Evolutionary conservation across 2,888 invertebrate genomes (phyloP).

Genomic region (Quadroppia sp.): DNA sequence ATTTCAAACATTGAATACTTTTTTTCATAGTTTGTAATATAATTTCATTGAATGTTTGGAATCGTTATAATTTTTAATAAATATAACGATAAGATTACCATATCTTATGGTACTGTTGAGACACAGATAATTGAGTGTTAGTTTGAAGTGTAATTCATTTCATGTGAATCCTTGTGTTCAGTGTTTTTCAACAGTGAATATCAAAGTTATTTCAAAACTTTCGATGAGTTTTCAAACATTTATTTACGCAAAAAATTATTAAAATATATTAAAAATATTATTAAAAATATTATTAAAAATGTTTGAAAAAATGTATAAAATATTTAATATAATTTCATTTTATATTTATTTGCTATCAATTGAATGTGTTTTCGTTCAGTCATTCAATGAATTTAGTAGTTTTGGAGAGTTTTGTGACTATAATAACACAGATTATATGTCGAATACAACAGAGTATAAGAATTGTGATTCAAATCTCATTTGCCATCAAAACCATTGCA

Average conservation of each 20-base stretch:
- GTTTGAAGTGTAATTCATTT: neutral
- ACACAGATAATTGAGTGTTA: neutral
- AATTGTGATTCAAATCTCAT: neutral
- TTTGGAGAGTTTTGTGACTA: neutral
- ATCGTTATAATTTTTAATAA: constrained; percentile 13
- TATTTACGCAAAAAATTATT: neutral
- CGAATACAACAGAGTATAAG: neutral
- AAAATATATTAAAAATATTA: neutral
- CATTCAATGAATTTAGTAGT: neutral
- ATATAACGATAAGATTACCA: constrained; percentile 8
- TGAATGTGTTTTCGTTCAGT: neutral
- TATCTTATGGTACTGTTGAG: neutral
- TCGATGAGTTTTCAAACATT: too few relatives aligned
- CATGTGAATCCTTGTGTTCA: neutral
- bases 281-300: neutral
- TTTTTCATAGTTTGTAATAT: neutral
- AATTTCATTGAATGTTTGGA: too few relatives aligned
- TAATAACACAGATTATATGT: neutral
- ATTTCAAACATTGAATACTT: too few relatives aligned
- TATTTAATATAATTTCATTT: neutral
- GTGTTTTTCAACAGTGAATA: too few relatives aligned
- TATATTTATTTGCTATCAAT: neutral
- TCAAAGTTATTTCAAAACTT: too few relatives aligned
- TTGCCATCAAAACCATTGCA: constrained; percentile 14
- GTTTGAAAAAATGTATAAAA: neutral